These are phyloP conservation scores for Teleogryllus oceanicus DNA, from an alignment of 2,888 invertebrate species.

Conservation along the genomic window DNA sequence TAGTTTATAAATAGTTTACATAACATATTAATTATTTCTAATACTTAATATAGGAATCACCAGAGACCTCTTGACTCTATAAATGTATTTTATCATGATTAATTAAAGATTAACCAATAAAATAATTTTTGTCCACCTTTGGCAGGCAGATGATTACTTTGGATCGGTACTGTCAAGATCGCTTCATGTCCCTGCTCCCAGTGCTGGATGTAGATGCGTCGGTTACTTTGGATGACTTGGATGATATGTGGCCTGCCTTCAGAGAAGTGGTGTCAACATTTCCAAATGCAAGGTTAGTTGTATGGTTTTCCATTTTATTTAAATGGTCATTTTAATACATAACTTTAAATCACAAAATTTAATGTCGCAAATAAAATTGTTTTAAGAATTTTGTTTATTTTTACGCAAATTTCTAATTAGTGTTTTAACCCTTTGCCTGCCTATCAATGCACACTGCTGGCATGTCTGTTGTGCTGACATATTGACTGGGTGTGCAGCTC, in stretches of 20 bases:
- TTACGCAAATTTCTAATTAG: neutral
- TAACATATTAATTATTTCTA: too few species aligned
- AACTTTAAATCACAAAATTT: neutral
- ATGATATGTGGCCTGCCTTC: slow-evolving; percentile 53
- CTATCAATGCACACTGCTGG: too few species aligned
- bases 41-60: too few species aligned
- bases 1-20: too few species aligned
- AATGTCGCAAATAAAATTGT: neutral
- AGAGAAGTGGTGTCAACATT: slow-evolving; percentile 55
- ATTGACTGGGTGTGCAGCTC: too few species aligned
- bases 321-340: neutral
- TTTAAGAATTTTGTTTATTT: neutral
- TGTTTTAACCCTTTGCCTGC: too few species aligned
- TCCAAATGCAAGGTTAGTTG: slow-evolving; percentile 49
- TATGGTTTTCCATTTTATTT: neutral
- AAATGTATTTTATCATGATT: too few species aligned
- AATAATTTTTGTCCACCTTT: neutral
- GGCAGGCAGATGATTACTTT: slow-evolving; percentile 54
- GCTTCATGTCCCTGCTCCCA: slow-evolving; percentile 54
- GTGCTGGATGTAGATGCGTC: slow-evolving; percentile 55
- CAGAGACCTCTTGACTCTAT: too few species aligned
- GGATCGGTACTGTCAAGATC: slow-evolving; percentile 55
- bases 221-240: slow-evolving; percentile 51
- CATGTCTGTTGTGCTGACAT: too few species aligned
- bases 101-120: too few species aligned